These are phyloP conservation scores for Bolinopsis microptera DNA, from an alignment of 37 sponge, comb jelly and placozoan species.

Conservation along the genomic window DNA sequence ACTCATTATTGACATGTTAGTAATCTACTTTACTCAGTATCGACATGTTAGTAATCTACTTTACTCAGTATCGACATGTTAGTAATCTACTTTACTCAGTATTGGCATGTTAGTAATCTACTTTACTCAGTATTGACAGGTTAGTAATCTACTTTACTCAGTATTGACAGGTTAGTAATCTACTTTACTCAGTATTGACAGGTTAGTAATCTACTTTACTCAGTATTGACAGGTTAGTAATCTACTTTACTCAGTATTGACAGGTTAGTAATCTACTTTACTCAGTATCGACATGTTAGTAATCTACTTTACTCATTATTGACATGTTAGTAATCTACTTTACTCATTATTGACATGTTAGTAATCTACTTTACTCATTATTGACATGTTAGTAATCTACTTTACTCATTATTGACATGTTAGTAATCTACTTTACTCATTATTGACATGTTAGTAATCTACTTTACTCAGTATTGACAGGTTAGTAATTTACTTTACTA, in stretches of 20 bases:
- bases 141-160: slow-evolving; percentile 51
- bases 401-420: slow-evolving; percentile 32
- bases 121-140: slow-evolving; percentile 47
- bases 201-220: slow-evolving; percentile 60
- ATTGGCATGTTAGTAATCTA: slow-evolving; percentile 38
- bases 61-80: slow-evolving; percentile 43
- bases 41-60: slow-evolving; percentile 45
- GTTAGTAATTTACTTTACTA: slow-evolving; percentile 39
- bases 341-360: slow-evolving; percentile 39
- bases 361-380: slow-evolving; percentile 38
- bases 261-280: slow-evolving; percentile 44
- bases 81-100: slow-evolving; percentile 54
- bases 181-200: slow-evolving; percentile 42
- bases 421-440: slow-evolving; percentile 43
- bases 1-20: slow-evolving; percentile 38
- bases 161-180: slow-evolving; percentile 53
- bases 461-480: slow-evolving; percentile 46
- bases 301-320: slow-evolving; percentile 30
- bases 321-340: slow-evolving; percentile 50
- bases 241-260: slow-evolving; percentile 50
- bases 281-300: slow-evolving; percentile 51
- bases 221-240: slow-evolving; percentile 51
- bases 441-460: slow-evolving; percentile 39
- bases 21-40: slow-evolving; percentile 49
- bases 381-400: slow-evolving; percentile 56